Conservation (phyloP, 1,140 invertebrate species). For the Xylocopa sonorina region DNA sequence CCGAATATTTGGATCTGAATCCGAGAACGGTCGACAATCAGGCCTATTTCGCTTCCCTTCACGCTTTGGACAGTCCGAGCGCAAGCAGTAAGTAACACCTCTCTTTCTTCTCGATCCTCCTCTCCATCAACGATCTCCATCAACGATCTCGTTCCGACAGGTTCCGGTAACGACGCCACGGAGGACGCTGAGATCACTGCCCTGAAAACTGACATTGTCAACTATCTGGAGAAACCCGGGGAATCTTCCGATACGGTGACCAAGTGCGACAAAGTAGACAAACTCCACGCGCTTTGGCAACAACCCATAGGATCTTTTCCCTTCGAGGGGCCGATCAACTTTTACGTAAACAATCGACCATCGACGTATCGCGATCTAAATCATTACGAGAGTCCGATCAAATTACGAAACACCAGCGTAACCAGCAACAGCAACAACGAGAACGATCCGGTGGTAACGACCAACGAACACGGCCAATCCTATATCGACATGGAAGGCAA, state of each 20-base stretch:
- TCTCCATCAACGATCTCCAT: neutral
- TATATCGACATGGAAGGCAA: conserved; percentile 82
- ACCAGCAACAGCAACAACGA: conserved; percentile 76
- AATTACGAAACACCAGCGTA: conserved; percentile 73
- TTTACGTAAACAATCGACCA: conserved; percentile 75
- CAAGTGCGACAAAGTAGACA: conserved; percentile 80
- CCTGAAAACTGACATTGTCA: conserved; percentile 70
- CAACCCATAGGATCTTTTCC: conserved; percentile 67
- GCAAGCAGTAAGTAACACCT: conserved; percentile 67
- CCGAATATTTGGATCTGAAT: conserved; percentile 87
- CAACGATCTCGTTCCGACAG: neutral
- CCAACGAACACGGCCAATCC: conserved; percentile 78
- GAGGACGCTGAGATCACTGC: conserved; percentile 2
- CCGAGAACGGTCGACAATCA: conserved; percentile 84
- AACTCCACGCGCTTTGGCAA: conserved; percentile 77
- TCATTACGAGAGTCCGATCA: conserved; percentile 82
- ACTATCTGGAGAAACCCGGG: conserved; percentile 78
- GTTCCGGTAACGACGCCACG: conserved; percentile 42
- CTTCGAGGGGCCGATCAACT: conserved; percentile 63
- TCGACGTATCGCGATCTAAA: conserved; percentile 62
- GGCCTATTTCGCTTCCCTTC: conserved; percentile 82
- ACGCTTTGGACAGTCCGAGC: conserved; percentile 68
- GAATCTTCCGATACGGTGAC: conserved; percentile 70
- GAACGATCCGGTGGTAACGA: conserved; percentile 75
- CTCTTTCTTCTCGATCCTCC: neutral